Evolutionary conservation across 2,888 invertebrate genomes (phyloP), one percentile per base, ranked within the genome.

Genomic region (Pimpla rufipes): DNA sequence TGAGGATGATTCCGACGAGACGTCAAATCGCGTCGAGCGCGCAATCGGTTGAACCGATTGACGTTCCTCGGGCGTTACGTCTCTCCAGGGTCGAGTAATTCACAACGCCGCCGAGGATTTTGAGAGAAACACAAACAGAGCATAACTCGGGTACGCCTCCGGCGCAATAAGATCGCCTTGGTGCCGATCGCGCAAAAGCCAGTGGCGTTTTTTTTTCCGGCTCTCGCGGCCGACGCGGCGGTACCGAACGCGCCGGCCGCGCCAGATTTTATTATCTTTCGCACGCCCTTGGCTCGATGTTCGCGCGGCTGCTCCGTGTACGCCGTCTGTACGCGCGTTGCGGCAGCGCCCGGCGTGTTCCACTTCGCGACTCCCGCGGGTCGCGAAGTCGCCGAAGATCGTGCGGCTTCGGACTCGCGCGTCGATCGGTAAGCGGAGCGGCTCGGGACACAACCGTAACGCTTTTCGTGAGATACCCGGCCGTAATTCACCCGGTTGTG

Each of bases 21-120:
- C 37, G 59, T 47, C 21, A 74, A 50, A 45, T 59, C 45, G 35
- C 50, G 29, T 13, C 21, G 62, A 21, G 50, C 11, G 18, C 50
- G 59, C 62, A 62, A 74, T 74, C 74, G 50, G 62, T 74, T 73
- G 35, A 21, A 13, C 37, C 62, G 52, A 74, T 79, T 52, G 64
- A 79, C 73, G 78, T 74, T 68, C 74, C 73, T 64, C 23, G 74
- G 8, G 42, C 68, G 42, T 74, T 62, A 73, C 74, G 79, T 82
- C 45, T 82, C 79, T 79, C 62, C 78, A 79, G 78, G 79, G 68
- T 74, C 79, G n/a, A 4, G 79, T 52, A n/a, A n/a, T 73, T 71
- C 18, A 18, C 57, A n/a, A 73, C 45, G 73, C 57, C 42, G 50
- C 40, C 50, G 73, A 68, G 52, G 73, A 59, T 59, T 21, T 42